phyloP scores from a whole-genome alignment of 2,797 vertebrate species.

The Cuniculus paca region DNA sequence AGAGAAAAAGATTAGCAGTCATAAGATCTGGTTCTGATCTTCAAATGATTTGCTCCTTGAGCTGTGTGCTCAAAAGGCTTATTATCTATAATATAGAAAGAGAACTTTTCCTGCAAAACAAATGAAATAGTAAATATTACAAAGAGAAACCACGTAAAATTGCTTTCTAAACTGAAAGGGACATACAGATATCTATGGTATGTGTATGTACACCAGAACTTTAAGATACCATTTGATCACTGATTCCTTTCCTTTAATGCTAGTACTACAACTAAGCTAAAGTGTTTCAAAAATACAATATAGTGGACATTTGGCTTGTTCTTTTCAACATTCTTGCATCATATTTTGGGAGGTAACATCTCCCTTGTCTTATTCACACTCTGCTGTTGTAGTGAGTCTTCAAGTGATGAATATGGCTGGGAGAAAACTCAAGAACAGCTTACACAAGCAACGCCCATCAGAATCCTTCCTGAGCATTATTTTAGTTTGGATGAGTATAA shows the following conservation, averaged over 20 bases:
- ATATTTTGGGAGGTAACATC: neutral
- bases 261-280: neutral
- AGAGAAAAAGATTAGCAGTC: neutral
- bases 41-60: neutral
- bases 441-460: neutral
- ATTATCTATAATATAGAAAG: neutral
- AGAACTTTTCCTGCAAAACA: neutral
- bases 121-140: neutral
- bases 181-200: neutral
- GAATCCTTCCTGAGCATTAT: neutral
- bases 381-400: neutral
- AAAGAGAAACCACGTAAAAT: neutral
- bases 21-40: neutral
- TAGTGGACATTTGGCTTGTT: neutral
- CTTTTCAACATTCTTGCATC: neutral
- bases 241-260: neutral
- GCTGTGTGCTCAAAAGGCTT: neutral
- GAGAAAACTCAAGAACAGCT: neutral
- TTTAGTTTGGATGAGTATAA: neutral
- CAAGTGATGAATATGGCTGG: neutral
- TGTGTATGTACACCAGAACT: neutral
- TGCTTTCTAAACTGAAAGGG: slow-evolving; percentile 10
- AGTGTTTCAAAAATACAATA: neutral
- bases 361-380: neutral
- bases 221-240: neutral